These are phyloP conservation scores for Bungarus multicinctus DNA, from an alignment of 2,113 vertebrate genomes.

Conservation along the genomic window DNA sequence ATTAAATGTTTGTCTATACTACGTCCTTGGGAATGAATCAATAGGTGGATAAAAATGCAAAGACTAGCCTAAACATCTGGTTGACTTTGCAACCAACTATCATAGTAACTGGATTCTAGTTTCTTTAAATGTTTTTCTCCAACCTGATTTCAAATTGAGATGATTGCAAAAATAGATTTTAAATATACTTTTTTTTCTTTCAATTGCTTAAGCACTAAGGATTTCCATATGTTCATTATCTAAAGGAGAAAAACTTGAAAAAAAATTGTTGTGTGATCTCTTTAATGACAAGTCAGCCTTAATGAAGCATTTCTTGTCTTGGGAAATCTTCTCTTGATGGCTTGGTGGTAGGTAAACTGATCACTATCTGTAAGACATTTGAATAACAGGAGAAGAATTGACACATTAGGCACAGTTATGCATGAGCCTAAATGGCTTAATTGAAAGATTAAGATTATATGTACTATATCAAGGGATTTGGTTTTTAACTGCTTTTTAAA, in stretches of 20 bases:
- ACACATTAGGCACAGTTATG: not conserved
- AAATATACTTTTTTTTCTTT: not conserved
- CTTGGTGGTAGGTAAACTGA: constrained; percentile 14
- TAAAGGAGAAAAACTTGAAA: not conserved
- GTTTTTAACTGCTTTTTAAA: not conserved
- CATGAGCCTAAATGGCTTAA: not conserved
- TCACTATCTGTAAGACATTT: constrained; percentile 4
- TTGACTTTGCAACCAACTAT: too few species aligned
- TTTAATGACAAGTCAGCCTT: constrained; percentile 14
- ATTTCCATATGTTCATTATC: constrained; percentile 4
- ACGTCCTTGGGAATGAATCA: too few species aligned
- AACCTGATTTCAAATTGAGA: constrained; percentile 1
- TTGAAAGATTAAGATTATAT: not conserved
- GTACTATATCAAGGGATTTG: too few species aligned
- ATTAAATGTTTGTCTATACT: too few species aligned
- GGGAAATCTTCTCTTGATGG: not conserved
- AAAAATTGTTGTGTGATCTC: not conserved
- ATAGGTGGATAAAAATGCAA: too few species aligned
- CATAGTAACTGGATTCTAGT: not conserved
- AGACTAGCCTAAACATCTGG: too few species aligned
- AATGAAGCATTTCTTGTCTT: constrained; percentile 3
- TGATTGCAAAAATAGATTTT: not conserved
- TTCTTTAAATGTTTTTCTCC: not conserved
- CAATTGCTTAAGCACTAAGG: not conserved
- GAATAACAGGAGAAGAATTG: constrained; percentile 7